phyloP scores from a whole-genome alignment of 2,113 vertebrate species.

The Phylloscopus whistleri region DNA sequence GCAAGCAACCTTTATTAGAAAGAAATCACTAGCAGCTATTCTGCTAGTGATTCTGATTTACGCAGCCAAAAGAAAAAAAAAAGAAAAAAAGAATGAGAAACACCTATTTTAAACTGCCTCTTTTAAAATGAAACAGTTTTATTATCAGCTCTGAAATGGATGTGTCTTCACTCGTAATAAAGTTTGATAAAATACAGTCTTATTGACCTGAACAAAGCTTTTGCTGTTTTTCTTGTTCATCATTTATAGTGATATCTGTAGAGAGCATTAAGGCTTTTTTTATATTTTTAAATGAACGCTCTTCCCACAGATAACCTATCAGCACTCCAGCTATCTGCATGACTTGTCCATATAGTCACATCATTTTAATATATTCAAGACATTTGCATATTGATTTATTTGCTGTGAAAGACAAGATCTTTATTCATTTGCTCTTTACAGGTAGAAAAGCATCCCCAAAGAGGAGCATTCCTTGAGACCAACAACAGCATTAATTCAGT shows the following conservation, averaged over 20 bases:
- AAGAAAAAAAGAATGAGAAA: neutral
- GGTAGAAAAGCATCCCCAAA: neutral
- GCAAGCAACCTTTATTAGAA: neutral
- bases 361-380: neutral
- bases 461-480: neutral
- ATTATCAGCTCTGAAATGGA: conserved; percentile 25
- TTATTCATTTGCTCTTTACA: neutral
- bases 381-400: conserved; percentile 33
- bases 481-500: neutral
- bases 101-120: neutral
- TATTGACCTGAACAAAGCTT: conserved; percentile 10
- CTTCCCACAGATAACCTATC: conserved; percentile 12
- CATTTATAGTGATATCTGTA: neutral
- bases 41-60: conserved; percentile 5
- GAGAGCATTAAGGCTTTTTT: neutral
- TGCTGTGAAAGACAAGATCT: neutral
- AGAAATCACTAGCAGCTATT: neutral
- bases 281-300: conserved; percentile 2
- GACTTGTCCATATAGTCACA: neutral
- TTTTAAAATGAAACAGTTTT: conserved; percentile 27
- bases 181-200: conserved; percentile 24
- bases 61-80: neutral
- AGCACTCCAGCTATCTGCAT: neutral
- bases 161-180: neutral
- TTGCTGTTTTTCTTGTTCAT: conserved; percentile 11